These are phyloP conservation scores for Synergus gifuensis DNA, from an alignment of 2,888 invertebrate species.

Conservation along the genomic window DNA sequence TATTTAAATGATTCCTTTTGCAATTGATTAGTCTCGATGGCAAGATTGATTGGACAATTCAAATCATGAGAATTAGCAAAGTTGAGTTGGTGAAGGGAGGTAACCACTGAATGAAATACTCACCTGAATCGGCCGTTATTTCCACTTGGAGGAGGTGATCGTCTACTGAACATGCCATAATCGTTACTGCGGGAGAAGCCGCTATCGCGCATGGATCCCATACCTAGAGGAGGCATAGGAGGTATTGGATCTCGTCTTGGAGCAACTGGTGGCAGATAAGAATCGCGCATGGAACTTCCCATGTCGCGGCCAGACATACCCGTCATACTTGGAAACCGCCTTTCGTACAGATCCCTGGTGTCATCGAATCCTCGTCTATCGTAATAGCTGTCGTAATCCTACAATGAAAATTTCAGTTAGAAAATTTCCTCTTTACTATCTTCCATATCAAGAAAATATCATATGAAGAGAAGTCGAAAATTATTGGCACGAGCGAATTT, in stretches of 20 bases:
- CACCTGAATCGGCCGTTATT: conserved; percentile 77
- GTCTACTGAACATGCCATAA: conserved; percentile 90
- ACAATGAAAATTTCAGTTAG: conserved; percentile 68
- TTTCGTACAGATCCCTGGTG: conserved; percentile 88
- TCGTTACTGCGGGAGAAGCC: conserved; percentile 82
- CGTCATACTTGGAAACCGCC: conserved; percentile 85
- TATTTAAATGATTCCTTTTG: conserved; percentile 21
- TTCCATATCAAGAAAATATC: too few species aligned
- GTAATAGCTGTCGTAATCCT: conserved; percentile 88
- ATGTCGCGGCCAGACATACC: conserved; percentile 79
- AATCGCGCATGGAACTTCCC: conserved; percentile 78
- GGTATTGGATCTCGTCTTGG: conserved; percentile 84
- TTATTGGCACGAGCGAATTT: too few species aligned
- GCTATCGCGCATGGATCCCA: conserved; percentile 84
- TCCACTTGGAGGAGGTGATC: conserved; percentile 84
- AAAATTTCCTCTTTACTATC: neutral
- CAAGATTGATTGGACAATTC: neutral
- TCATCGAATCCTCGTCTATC: conserved; percentile 88
- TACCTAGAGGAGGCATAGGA: conserved; percentile 81
- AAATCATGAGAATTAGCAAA: conserved; percentile 68
- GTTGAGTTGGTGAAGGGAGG: conserved; percentile 73
- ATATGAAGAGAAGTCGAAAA: too few species aligned
- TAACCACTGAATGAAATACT: conserved; percentile 60
- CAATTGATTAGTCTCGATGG: neutral
- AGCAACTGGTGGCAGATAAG: conserved; percentile 82